phyloP scores from a whole-genome alignment of 2,113 vertebrate genomes.

The Periophthalmus modestus region DNA sequence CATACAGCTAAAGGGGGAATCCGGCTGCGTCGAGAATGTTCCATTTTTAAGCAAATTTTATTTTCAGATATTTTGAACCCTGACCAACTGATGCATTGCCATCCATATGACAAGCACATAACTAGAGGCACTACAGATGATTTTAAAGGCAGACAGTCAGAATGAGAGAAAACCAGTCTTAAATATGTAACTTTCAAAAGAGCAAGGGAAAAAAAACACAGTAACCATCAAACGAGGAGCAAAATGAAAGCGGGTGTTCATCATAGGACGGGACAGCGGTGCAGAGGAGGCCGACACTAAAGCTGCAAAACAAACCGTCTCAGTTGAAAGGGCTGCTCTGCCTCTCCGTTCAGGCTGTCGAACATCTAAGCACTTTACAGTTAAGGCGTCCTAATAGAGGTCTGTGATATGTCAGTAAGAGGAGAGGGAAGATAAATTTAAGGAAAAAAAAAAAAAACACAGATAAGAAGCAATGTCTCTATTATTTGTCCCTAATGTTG shows the following conservation, averaged over 20 bases:
- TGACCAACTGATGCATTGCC: not conserved
- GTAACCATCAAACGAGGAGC: conserved; percentile 26
- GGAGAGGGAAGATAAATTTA: conserved; percentile 12
- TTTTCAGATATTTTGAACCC: not conserved
- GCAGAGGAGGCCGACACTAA: conserved; percentile 26
- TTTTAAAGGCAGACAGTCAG: not conserved
- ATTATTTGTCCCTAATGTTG: not conserved
- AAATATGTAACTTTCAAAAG: conserved; percentile 13
- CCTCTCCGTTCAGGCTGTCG: conserved; percentile 8
- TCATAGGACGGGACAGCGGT: conserved; percentile 24
- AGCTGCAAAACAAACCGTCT: conserved; percentile 14
- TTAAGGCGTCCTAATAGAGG: conserved; percentile 35
- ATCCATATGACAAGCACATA: conserved; percentile 3
- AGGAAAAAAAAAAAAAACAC: conserved; percentile 7
- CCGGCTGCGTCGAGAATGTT: not conserved
- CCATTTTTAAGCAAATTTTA: not conserved
- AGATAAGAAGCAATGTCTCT: not conserved
- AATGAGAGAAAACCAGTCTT: not conserved
- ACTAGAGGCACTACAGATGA: not conserved
- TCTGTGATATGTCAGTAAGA: conserved; percentile 34
- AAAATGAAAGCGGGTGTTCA: conserved; percentile 17
- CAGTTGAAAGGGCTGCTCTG: conserved; percentile 25
- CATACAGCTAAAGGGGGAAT: not conserved
- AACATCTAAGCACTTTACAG: conserved; percentile 16
- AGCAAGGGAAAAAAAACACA: conserved; percentile 23